These are phyloP conservation scores for Notarius quadriscutis DNA, from an alignment of 2,113 vertebrate genomes.

Conservation along the genomic window DNA sequence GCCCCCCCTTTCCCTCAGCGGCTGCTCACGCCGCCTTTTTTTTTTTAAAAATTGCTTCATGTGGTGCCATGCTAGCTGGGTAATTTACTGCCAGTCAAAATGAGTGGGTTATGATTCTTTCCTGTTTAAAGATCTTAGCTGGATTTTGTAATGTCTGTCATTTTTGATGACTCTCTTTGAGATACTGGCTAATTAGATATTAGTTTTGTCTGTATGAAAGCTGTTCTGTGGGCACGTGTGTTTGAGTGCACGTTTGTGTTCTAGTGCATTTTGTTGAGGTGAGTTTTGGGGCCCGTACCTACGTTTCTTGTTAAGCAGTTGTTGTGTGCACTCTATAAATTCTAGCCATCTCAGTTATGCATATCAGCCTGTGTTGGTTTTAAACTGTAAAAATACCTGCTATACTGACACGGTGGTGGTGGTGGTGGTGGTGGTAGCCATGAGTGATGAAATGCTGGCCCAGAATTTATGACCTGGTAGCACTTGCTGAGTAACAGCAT, in stretches of 20 bases:
- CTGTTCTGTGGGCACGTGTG: background rate
- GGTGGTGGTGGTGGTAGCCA: slow-evolving; percentile 38
- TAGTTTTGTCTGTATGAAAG: background rate
- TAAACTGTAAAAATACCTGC: slow-evolving; percentile 60
- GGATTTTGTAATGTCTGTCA: background rate
- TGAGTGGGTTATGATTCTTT: slow-evolving; percentile 5
- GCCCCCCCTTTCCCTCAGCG: slow-evolving; percentile 4
- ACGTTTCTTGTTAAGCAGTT: slow-evolving; percentile 28
- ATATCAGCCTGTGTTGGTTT: slow-evolving; percentile 59
- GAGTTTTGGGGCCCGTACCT: background rate
- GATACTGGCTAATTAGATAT: background rate
- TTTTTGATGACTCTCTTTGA: background rate
- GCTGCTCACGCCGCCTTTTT: slow-evolving; percentile 24
- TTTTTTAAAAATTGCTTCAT: slow-evolving; percentile 17
- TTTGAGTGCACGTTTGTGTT: background rate
- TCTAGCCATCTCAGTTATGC: slow-evolving; percentile 58
- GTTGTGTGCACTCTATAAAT: slow-evolving; percentile 34
- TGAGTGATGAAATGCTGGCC: slow-evolving; percentile 59
- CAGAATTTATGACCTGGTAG: slow-evolving; percentile 62
- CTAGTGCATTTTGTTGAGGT: background rate
- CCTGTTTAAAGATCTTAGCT: slow-evolving; percentile 19
- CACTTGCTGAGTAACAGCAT: slow-evolving; percentile 27
- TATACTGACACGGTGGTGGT: slow-evolving; percentile 47
- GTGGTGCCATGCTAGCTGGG: slow-evolving; percentile 25
- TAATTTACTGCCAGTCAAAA: slow-evolving; percentile 33